Percentiles rank a stretch among this genome's conserved stretches.
phyloP scores from a whole-genome alignment of 37 sponge, comb jelly and placozoan species.

The Amphimedon queenslandica region DNA sequence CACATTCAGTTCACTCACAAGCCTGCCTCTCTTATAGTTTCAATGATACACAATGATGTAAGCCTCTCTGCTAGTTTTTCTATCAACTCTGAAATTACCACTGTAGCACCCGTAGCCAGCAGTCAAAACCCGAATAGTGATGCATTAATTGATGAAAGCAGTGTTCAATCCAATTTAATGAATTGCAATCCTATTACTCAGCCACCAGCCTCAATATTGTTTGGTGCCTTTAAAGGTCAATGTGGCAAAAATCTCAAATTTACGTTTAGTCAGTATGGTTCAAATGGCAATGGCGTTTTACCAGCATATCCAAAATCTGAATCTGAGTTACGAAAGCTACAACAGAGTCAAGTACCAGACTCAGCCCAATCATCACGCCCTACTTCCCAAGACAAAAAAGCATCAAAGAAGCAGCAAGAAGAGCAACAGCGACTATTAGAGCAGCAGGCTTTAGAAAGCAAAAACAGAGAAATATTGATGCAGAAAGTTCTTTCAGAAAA shows the following conservation, averaged over 20 bases:
- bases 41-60: slow-evolving; percentile 26
- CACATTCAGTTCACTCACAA: background rate
- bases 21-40: background rate
- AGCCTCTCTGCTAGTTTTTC: background rate
- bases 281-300: slow-evolving; percentile 47
- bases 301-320: slow-evolving; percentile 22
- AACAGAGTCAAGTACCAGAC: slow-evolving; percentile 1
- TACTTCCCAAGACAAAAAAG: slow-evolving; percentile 27
- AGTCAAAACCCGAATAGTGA: background rate
- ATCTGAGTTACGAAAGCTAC: background rate
- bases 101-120: background rate
- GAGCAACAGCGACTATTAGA: slow-evolving; percentile 43
- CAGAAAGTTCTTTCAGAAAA: slow-evolving; percentile 3
- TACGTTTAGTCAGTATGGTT: slow-evolving; percentile 61
- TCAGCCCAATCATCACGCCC: slow-evolving; percentile 8
- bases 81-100: background rate
- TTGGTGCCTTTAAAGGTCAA: slow-evolving; percentile 19
- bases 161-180: background rate
- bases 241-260: slow-evolving; percentile 29
- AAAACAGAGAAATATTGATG: slow-evolving; percentile 14
- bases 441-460: slow-evolving; percentile 28
- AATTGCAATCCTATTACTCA: slow-evolving; percentile 10
- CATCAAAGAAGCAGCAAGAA: slow-evolving; percentile 60
- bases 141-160: background rate
- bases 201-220: slow-evolving; percentile 24